Percentiles rank a stretch among this genome's conserved stretches.
Conservation (phyloP, 2,888 invertebrate species). For the Nephrotoma appendiculata region DNA sequence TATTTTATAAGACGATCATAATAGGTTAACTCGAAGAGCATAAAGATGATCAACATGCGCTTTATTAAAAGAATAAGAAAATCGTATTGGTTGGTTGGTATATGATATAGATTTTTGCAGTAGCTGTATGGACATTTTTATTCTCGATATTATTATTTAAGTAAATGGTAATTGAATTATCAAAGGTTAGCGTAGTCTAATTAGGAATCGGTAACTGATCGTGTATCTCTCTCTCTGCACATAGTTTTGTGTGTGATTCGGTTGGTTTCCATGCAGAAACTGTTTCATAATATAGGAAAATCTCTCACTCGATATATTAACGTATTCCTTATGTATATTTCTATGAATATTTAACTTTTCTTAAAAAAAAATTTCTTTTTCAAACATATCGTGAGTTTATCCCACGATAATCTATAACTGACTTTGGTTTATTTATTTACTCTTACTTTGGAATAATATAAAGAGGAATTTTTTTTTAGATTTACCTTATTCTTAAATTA, state of each 20-base stretch:
- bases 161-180: not conserved
- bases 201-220: not conserved
- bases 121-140: not conserved
- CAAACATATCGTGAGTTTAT: not conserved
- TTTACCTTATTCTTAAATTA: not conserved
- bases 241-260: not conserved
- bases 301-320: not conserved
- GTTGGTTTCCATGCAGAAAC: not conserved
- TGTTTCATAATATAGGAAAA: not conserved
- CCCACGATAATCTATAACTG: constrained; percentile 1
- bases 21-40: not conserved
- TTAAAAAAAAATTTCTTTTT: not conserved
- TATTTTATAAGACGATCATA: not conserved
- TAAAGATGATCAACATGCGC: not conserved
- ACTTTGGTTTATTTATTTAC: not conserved
- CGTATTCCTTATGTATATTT: not conserved
- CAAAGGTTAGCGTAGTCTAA: not conserved
- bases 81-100: not conserved
- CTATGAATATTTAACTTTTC: not conserved
- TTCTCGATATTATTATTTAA: not conserved
- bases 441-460: not conserved
- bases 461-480: not conserved
- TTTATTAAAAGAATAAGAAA: not conserved
- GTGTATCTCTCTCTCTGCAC: not conserved
- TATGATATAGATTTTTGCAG: not conserved